These are phyloP conservation scores for Gandaritis pyraliata DNA, from an alignment of 2,888 invertebrate species.

Conservation along the genomic window DNA sequence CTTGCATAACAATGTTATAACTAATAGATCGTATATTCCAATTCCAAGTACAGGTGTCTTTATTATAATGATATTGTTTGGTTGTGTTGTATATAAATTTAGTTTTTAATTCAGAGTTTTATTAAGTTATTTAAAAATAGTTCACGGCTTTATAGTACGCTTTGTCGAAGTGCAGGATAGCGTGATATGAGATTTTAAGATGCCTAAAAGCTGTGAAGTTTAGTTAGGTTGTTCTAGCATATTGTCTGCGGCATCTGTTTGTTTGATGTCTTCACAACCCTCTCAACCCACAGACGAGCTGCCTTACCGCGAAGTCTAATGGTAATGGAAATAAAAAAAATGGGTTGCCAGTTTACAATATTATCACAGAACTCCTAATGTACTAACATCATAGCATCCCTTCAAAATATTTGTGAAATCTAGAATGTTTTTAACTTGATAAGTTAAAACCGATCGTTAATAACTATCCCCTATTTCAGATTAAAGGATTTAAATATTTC, in stretches of 20 bases:
- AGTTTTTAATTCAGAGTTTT: conserved; percentile 23
- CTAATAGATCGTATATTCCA: conserved; percentile 18
- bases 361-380: too few species aligned
- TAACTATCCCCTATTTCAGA: too few species aligned
- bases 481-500: too few species aligned
- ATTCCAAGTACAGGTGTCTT: conserved; percentile 29
- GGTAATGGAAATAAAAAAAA: too few species aligned
- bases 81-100: conserved; percentile 21
- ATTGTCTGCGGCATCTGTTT: neutral
- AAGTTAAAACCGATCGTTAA: too few species aligned
- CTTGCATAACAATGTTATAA: neutral
- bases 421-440: too few species aligned
- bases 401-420: too few species aligned
- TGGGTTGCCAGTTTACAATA: too few species aligned
- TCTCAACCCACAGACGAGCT: too few species aligned
- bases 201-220: conserved; percentile 11
- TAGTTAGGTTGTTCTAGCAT: neutral
- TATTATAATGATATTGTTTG: conserved; percentile 1
- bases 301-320: too few species aligned
- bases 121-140: conserved; percentile 19
- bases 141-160: neutral
- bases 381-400: too few species aligned
- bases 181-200: neutral
- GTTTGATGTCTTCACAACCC: too few species aligned
- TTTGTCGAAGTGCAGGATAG: neutral